A percentile compares a stretch with the other conserved stretches of the same genome.
Evolutionary conservation across 2,797 vertebrate genomes (phyloP).

Genomic region (Huso huso): DNA sequence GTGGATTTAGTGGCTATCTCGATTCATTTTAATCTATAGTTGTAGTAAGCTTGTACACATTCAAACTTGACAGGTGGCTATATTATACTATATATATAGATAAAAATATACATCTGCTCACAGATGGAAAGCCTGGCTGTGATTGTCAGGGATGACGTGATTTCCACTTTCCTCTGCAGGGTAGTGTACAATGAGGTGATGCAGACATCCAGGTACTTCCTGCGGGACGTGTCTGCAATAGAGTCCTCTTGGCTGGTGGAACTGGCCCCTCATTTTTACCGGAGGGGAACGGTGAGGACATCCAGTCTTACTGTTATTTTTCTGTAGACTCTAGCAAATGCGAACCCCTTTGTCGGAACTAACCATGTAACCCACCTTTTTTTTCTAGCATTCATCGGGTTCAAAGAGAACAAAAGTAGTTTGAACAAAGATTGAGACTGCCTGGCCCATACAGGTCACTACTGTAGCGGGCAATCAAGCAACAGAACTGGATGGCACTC

Average conservation of each 20-base stretch:
- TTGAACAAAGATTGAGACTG: constrained; percentile 44
- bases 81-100: too few species aligned
- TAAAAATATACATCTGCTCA: too few species aligned
- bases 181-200: constrained; percentile 95
- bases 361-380: constrained; percentile 11
- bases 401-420: constrained; percentile 85
- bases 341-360: background rate
- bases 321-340: background rate
- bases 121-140: too few species aligned
- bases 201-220: constrained; percentile 92
- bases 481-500: constrained; percentile 2
- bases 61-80: too few species aligned
- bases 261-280: constrained; percentile 95
- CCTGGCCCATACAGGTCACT: constrained; percentile 13
- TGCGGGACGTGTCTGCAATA: constrained; percentile 93
- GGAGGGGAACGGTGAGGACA: constrained; percentile 84
- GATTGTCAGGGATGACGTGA: too few species aligned
- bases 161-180: constrained; percentile 49
- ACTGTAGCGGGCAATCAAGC: background rate
- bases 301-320: background rate
- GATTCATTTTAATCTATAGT: too few species aligned
- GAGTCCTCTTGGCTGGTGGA: constrained; percentile 93
- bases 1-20: too few species aligned
- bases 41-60: too few species aligned
- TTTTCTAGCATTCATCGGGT: constrained; percentile 78